These are phyloP conservation scores for Aproaerema taeniolella DNA, from an alignment of 2,888 invertebrate species.

Conservation along the genomic window DNA sequence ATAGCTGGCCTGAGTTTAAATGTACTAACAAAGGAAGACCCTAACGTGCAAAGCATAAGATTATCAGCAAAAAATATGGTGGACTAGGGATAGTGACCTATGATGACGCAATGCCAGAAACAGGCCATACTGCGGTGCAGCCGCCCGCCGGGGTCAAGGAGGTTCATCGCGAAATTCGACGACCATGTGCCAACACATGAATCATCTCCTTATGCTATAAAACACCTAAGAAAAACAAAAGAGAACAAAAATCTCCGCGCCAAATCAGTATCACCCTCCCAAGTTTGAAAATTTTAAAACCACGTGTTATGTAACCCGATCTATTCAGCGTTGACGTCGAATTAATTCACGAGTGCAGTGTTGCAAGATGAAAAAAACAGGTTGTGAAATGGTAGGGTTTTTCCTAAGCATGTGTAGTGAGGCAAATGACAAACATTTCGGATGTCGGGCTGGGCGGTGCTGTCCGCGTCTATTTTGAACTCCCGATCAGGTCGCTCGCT, in stretches of 20 bases:
- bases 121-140: conserved; percentile 67
- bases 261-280: conserved; percentile 23
- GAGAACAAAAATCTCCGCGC: conserved; percentile 3
- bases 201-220: conserved; percentile 25
- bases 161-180: conserved; percentile 61
- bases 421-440: conserved; percentile 31
- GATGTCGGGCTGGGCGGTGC: conserved; percentile 45
- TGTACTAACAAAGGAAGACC: conserved; percentile 67
- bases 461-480: conserved; percentile 71
- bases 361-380: conserved; percentile 17
- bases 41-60: conserved; percentile 62
- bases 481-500: conserved; percentile 64
- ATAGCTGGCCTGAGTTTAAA: conserved; percentile 57
- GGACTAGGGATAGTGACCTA: conserved; percentile 69
- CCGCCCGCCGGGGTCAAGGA: conserved; percentile 61
- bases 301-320: conserved; percentile 24
- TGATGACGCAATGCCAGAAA: conserved; percentile 73
- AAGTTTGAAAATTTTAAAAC: conserved; percentile 27
- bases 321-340: conserved; percentile 15
- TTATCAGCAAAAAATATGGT: conserved; percentile 69
- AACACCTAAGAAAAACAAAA: conserved; percentile 17
- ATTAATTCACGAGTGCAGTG: conserved; percentile 22
- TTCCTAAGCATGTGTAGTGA: conserved; percentile 9
- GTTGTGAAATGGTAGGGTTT: conserved; percentile 13
- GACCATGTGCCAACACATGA: conserved; percentile 36